Percentiles rank a stretch among this genome's conserved stretches.
These are phyloP conservation scores for Lemur catta DNA, from an alignment of 2,797 vertebrate species.

Conservation along the genomic window DNA sequence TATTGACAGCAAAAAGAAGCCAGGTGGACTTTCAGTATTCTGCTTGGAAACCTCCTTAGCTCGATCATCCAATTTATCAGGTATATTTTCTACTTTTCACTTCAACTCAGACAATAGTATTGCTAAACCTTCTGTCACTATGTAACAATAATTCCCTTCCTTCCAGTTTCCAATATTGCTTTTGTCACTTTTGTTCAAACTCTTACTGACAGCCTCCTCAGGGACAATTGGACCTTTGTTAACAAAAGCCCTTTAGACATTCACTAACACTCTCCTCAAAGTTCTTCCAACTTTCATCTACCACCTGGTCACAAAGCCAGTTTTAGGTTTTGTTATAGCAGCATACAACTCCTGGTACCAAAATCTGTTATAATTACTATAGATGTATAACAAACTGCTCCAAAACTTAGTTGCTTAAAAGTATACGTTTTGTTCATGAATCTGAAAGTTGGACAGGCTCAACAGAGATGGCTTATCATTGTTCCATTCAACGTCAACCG, in stretches of 20 bases:
- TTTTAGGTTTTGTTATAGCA: not conserved
- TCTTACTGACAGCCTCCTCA: not conserved
- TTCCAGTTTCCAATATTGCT: not conserved
- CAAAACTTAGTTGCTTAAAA: not conserved
- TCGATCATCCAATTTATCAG: not conserved
- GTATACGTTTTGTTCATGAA: not conserved
- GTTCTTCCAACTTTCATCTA: not conserved
- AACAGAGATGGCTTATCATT: not conserved
- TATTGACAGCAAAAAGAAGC: not conserved
- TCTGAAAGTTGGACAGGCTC: not conserved
- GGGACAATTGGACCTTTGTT: not conserved
- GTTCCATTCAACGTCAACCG: not conserved
- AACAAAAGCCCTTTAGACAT: not conserved
- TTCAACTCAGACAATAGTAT: not conserved
- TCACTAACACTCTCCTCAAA: not conserved
- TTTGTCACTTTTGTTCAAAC: conserved; percentile 16
- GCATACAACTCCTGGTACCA: not conserved
- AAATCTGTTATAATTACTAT: not conserved
- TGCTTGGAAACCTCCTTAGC: not conserved
- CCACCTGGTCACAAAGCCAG: not conserved
- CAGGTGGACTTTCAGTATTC: not conserved
- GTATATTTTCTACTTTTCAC: not conserved
- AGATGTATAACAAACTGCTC: not conserved
- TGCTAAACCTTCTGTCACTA: not conserved
- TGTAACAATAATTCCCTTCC: not conserved